Evolutionary conservation across 1,140 invertebrate genomes (phyloP), one percentile per base, ranked within the genome.

Genomic region (Scaptodrosophila lebanonensis): DNA sequence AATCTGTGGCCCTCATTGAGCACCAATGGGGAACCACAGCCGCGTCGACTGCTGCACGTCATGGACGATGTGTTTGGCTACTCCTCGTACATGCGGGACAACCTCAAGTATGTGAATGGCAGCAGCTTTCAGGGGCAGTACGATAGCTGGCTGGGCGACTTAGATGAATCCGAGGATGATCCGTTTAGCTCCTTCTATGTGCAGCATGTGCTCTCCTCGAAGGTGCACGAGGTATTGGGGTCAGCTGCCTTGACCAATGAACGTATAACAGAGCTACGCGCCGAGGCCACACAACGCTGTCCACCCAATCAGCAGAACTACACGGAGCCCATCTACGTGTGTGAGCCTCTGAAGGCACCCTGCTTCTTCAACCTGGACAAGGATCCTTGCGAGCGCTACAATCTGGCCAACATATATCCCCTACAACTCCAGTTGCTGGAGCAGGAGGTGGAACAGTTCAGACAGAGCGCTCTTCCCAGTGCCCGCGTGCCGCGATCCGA

Each of bases 341-440:
- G 75, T 20, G 70, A 91, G 20, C 89, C 91, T 0, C 45, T 88
- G 0, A 66, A 85, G 51, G 73, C 87, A 0, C 90, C 92, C 1
- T 95, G 94, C 79, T 87, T 95, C 5, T 96, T 93, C 75, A 91
- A 95, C 66, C 88, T 95, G 39, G 87, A 87, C 11, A 88, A 90
- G 12, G 94, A 95, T 88, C 94, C 94, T 0, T 95, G 94, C 66
- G 94, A 95, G 84, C 90, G 87, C 38, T 88, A 90, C 12, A 94
- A 95, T 86, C 72, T 95, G 25, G 91, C 92, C 5, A 53, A 68
- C 1, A 8, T 70, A 0, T 68, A 83, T 54, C 75, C 82, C 4
- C 15, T 58, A 11, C 53, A 75, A 7, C 6, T 84, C 16, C 39
- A 75, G n/a, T 11, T 63, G 6, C 59, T 85, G 1, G 58, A 61